Evolutionary conservation across 2,888 invertebrate genomes (phyloP).

Genomic region (Melipona beecheii): DNA sequence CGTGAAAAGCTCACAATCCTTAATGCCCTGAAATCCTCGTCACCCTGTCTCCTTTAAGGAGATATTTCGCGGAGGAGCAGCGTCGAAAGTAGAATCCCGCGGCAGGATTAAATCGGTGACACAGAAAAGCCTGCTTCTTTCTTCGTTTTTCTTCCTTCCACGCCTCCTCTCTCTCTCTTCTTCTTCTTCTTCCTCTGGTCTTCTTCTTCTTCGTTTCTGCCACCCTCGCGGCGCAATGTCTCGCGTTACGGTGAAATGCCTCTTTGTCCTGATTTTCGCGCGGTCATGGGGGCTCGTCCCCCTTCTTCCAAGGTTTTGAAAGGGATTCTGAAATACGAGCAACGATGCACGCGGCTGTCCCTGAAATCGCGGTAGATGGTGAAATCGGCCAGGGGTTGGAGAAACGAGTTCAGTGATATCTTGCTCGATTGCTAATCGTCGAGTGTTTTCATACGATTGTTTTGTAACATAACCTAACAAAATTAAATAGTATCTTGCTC

Average conservation of each 20-base stretch:
- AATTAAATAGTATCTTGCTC: too few species aligned
- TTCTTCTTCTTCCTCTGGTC: neutral
- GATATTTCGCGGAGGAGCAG: slow-evolving; percentile 17
- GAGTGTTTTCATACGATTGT: too few species aligned
- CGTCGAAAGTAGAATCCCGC: slow-evolving; percentile 41
- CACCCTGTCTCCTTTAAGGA: slow-evolving; percentile 45
- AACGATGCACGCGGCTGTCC: neutral
- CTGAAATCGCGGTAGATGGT: too few species aligned
- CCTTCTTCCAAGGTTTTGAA: slow-evolving; percentile 45
- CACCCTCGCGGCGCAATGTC: slow-evolving; percentile 54
- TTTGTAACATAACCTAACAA: too few species aligned
- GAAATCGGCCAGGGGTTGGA: too few species aligned
- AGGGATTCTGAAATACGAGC: slow-evolving; percentile 65
- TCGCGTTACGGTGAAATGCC: slow-evolving; percentile 64
- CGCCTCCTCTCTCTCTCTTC: slow-evolving; percentile 3
- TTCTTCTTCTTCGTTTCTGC: neutral
- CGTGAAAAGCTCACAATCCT: slow-evolving; percentile 45
- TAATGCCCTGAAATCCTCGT: slow-evolving; percentile 51
- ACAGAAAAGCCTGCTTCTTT: slow-evolving; percentile 42
- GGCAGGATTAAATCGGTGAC: slow-evolving; percentile 64
- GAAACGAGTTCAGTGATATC: too few species aligned
- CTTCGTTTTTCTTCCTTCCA: neutral
- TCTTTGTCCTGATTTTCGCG: slow-evolving; percentile 63
- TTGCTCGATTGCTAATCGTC: too few species aligned
- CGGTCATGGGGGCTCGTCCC: slow-evolving; percentile 12